Conservation (phyloP, 2,113 vertebrate genomes). For the human (Homo sapiens) region GRCh38 chr6:137729501-137730000, state of each 20-base stretch:
- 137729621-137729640: no score
- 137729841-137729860: neutral
- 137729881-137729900: neutral
- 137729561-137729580: no score
- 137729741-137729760: neutral
- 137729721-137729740: neutral
- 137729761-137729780: neutral
- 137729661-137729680: neutral
- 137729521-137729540: no score
- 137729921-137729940: neutral
- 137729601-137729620: no score
- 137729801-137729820: neutral
- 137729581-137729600: no score
- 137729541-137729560: no score
- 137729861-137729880: neutral
- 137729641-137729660: no score
- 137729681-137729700: neutral
- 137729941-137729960: neutral
- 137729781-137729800: neutral
- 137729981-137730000: neutral
- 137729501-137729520: no score
- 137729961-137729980: neutral
- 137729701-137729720: no score
- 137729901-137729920: neutral
- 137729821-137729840: neutral